Base-by-base conservation (phyloP, 2,888 invertebrate genomes). In the Orchesellides sinensis region DNA sequence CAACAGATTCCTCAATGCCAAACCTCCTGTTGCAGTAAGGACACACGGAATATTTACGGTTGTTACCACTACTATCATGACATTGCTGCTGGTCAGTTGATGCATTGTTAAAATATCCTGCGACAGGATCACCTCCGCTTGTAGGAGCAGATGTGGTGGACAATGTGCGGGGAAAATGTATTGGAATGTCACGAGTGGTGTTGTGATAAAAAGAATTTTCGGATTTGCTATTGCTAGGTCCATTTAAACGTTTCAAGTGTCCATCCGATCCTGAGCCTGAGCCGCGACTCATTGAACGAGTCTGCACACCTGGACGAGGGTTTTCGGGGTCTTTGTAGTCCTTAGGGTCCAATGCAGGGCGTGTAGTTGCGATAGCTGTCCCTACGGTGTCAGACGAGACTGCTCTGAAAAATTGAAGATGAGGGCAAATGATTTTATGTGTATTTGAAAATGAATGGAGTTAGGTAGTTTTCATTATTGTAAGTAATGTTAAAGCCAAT, bases 21-120 rank as follows among this genome's bases (percentile, higher is more conserved):
- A 83, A 83, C 23, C 69, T 59, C 5, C 79, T 54, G 12, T 56
- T 52, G 35, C 83, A 83, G 49, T 73, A 83, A 0, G 79, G 78
- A 25, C 83, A 83, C 21, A 79, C 63, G 4, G 70, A n/a, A n/a
- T n/a, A n/a, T n/a, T n/a, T 63, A 27, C 27, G 14, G 52, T 23
- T 61, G 23, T 29, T 61, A 61, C 32, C 32, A 1, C 66, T 40
- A 66, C 35, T 23, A 29, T 29, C 8, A 12, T 61, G n/a, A n/a
- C n/a, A n/a, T n/a, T n/a, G n/a, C n/a, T n/a, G n/a, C n/a, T n/a
- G 29, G 32, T 29, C 17, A 2, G 61, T 4, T 10, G n/a, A 2
- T 2, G 61, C 29, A 32, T 61, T 66, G 45, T 6, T 27, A 40
- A 47, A 68, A 47, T 17, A 69, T n/a, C 59, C 3, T 0, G 68